Evolutionary conservation across 37 sponge, comb jelly and placozoan genomes (phyloP).

Genomic region (Theonella swinhoei): DNA sequence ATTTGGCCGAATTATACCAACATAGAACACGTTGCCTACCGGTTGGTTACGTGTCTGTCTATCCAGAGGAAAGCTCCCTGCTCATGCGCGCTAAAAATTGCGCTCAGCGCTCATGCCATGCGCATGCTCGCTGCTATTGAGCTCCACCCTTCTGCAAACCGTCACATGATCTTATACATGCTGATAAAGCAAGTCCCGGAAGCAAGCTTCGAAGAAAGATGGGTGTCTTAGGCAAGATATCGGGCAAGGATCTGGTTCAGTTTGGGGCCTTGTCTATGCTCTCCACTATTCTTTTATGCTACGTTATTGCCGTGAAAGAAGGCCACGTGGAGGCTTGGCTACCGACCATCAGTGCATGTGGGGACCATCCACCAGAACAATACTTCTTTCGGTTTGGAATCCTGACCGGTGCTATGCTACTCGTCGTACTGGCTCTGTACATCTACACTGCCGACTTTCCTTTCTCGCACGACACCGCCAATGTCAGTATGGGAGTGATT

Average conservation of each 20-base stretch:
- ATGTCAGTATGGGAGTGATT: constrained; percentile 39
- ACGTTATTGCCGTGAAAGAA: constrained; percentile 60
- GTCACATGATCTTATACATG: not conserved
- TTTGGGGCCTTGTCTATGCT: constrained; percentile 25
- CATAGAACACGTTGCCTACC: too few species aligned
- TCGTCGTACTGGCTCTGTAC: constrained; percentile 36
- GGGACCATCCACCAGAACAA: constrained; percentile 76
- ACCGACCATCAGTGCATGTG: constrained; percentile 89
- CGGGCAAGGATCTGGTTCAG: constrained; percentile 32
- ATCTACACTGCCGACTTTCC: constrained; percentile 37
- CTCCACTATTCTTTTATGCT: constrained; percentile 76
- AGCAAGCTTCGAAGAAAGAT: constrained; percentile 31
- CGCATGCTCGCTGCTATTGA: not conserved
- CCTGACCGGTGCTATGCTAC: constrained; percentile 46
- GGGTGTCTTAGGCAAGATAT: constrained; percentile 33
- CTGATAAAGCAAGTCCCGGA: not conserved
- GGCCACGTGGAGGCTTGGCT: constrained; percentile 82
- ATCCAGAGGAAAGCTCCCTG: too few species aligned
- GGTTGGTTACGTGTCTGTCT: too few species aligned
- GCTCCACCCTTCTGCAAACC: too few species aligned
- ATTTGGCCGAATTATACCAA: too few species aligned
- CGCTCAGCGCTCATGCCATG: too few species aligned
- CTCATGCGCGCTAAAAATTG: too few species aligned
- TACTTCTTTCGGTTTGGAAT: constrained; percentile 78
- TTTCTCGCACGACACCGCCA: constrained; percentile 23